phyloP scores from a whole-genome alignment of 2,113 vertebrate species.

The Ploceus nigricollis region DNA sequence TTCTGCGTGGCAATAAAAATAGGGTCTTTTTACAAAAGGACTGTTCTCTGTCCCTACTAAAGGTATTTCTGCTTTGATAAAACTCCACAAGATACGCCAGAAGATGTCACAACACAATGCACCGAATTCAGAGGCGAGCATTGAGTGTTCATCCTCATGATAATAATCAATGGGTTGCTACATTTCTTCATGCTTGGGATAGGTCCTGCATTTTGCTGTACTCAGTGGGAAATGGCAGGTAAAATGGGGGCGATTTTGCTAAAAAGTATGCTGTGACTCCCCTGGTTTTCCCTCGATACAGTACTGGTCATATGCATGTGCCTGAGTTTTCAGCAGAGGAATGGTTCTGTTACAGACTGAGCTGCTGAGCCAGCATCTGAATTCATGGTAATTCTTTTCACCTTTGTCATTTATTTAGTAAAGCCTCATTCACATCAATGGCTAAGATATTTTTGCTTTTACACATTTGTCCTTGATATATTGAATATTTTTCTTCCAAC shows the following conservation, averaged over 20 bases:
- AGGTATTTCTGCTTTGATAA: background rate
- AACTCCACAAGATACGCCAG: background rate
- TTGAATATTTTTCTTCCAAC: background rate
- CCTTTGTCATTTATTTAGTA: background rate
- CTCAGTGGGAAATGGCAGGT: background rate
- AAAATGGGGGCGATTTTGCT: background rate
- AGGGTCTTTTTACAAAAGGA: background rate
- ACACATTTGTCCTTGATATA: background rate
- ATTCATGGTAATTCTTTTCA: background rate
- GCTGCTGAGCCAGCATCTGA: background rate
- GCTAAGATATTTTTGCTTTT: conserved; percentile 29
- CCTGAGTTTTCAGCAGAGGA: background rate
- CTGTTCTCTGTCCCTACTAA: background rate
- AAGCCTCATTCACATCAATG: background rate
- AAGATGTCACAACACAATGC: background rate
- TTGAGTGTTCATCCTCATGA: background rate
- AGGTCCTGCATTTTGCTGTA: background rate
- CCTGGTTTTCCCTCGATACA: background rate
- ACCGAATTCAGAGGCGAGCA: background rate
- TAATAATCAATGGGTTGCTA: background rate
- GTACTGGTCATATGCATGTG: background rate
- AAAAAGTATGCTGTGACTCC: background rate
- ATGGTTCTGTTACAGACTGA: background rate
- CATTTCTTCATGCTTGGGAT: background rate
- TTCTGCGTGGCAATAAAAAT: background rate